Evolutionary conservation across 2,113 vertebrate species (phyloP).

Genomic region (Silurus asotus): DNA sequence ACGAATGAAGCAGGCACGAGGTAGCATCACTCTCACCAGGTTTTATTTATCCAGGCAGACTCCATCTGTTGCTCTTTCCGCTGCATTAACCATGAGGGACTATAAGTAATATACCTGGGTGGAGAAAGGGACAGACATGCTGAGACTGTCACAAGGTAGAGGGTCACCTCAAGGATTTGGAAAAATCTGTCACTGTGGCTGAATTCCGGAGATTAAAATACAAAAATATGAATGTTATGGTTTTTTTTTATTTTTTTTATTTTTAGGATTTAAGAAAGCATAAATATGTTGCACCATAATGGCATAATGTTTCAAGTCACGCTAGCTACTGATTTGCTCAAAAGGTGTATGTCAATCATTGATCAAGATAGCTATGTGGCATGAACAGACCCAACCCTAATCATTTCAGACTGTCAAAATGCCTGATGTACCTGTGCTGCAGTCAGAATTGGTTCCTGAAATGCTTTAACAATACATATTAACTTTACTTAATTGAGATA

Average conservation of each 20-base stretch:
- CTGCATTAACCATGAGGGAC: conserved; percentile 14
- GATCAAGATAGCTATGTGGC: not conserved
- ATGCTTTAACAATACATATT: not conserved
- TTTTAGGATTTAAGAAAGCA: not conserved
- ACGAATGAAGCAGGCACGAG: not conserved
- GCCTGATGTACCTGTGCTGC: not conserved
- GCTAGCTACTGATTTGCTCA: not conserved
- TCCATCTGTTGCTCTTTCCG: not conserved
- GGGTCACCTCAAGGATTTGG: not conserved
- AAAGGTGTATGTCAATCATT: not conserved
- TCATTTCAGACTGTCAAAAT: not conserved
- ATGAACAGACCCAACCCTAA: not conserved
- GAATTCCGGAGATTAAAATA: not conserved
- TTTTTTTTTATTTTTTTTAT: not conserved
- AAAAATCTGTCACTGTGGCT: not conserved
- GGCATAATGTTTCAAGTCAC: not conserved
- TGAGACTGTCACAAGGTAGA: not conserved
- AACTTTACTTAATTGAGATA: not conserved
- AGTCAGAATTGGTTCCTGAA: not conserved
- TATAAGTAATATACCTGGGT: conserved; percentile 24
- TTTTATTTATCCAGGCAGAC: not conserved
- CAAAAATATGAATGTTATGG: not conserved
- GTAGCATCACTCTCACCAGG: not conserved
- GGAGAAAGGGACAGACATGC: conserved; percentile 15
- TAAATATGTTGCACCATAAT: not conserved